These are phyloP conservation scores for Pongo abelii DNA, from an alignment of 2,113 vertebrate genomes.

Conservation along the genomic window DNA sequence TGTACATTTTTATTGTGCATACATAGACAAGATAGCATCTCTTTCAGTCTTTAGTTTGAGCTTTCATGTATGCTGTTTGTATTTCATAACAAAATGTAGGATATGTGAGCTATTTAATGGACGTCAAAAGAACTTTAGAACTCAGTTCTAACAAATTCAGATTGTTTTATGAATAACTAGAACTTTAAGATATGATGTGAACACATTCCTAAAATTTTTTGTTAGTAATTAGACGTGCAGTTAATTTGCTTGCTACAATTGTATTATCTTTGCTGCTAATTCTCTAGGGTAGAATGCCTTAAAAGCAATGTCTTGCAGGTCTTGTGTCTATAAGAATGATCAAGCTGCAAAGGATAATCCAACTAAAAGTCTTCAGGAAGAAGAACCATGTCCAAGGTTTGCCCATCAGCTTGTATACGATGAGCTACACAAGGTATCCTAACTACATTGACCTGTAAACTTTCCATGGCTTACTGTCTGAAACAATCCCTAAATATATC, in stretches of 20 bases:
- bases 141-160: not conserved
- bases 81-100: not conserved
- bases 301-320: constrained; percentile 86
- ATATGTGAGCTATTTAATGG: constrained; percentile 11
- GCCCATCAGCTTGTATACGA: constrained; percentile 99
- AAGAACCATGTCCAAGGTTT: constrained; percentile 98
- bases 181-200: not conserved
- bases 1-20: not conserved
- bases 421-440: constrained; percentile 95
- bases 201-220: not conserved
- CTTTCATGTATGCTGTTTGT: not conserved
- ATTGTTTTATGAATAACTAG: constrained; percentile 1
- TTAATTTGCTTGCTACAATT: constrained; percentile 13
- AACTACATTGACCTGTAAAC: not conserved
- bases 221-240: not conserved
- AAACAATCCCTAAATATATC: not conserved
- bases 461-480: not conserved
- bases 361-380: constrained; percentile 95
- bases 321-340: constrained; percentile 99
- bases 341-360: constrained; percentile 97
- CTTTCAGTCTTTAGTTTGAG: constrained; percentile 7
- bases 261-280: not conserved
- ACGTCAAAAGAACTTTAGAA: constrained; percentile 21
- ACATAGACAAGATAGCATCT: not conserved
- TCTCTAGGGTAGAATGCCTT: constrained; percentile 15